Evolutionary conservation across 2,797 vertebrate species (phyloP).

Genomic region (Amblyraja radiata): DNA sequence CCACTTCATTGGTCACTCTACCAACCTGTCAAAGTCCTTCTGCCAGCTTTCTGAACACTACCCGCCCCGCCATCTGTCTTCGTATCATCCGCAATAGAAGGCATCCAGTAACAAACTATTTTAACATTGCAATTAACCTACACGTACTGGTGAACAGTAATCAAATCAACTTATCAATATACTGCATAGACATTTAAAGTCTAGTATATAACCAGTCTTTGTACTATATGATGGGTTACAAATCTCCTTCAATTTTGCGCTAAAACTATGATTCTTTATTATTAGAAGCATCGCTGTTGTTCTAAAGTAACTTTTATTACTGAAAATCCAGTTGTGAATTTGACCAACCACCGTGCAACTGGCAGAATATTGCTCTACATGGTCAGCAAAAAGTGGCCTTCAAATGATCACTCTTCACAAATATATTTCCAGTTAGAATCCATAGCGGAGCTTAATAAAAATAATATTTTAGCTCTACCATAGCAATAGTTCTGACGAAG

Average conservation of each 20-base stretch:
- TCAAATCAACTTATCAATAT: neutral
- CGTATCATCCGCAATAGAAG: too few species aligned
- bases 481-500: neutral
- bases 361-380: neutral
- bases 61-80: too few species aligned
- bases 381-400: neutral
- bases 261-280: neutral
- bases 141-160: neutral
- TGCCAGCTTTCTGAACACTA: too few species aligned
- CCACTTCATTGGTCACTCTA: too few species aligned
- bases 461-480: neutral
- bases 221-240: neutral
- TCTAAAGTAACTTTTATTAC: neutral
- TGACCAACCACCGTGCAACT: neutral
- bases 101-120: neutral
- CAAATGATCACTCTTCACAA: neutral
- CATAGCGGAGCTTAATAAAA: neutral
- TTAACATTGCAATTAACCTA: neutral
- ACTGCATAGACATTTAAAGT: neutral
- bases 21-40: too few species aligned
- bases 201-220: neutral
- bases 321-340: neutral
- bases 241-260: neutral
- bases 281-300: neutral
- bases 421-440: neutral